Evolutionary conservation across 1,140 invertebrate species (phyloP).

Genomic region (Cardiocondyla obscurior): DNA sequence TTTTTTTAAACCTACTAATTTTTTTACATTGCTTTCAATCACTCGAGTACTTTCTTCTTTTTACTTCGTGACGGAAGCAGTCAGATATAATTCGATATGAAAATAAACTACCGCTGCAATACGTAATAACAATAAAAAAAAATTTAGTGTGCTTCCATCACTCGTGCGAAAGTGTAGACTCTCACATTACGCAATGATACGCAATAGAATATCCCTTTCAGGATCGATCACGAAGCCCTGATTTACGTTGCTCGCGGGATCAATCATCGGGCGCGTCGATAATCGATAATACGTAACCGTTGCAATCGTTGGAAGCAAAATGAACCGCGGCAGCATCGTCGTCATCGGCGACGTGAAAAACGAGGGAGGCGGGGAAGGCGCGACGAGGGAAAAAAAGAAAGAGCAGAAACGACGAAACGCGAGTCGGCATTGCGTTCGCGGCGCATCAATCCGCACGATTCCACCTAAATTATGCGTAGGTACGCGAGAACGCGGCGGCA

Average conservation of each 20-base stretch:
- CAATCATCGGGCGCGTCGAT: constrained; percentile 35
- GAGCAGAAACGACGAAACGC: constrained; percentile 6
- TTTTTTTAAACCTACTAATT: no score
- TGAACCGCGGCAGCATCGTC: background rate
- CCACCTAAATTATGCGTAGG: constrained; percentile 62
- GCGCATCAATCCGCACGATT: constrained; percentile 58
- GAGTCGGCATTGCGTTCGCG: constrained; percentile 31
- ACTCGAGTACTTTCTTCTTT: background rate
- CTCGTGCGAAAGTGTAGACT: constrained; percentile 3
- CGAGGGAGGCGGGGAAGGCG: no score
- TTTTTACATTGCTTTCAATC: background rate
- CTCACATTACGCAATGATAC: background rate
- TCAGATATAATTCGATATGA: background rate
- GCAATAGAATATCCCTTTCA: background rate
- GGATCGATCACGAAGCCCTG: background rate
- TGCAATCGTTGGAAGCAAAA: constrained; percentile 20
- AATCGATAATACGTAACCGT: constrained; percentile 47
- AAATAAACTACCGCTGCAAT: background rate
- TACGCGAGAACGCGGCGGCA: constrained; percentile 39
- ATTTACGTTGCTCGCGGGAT: constrained; percentile 19
- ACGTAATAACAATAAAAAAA: constrained; percentile 8
- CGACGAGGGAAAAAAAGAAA: no score
- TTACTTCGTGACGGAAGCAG: background rate
- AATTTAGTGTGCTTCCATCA: background rate
- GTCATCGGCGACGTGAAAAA: background rate